These are phyloP conservation scores for Esox masquinongy DNA, from an alignment of 2,797 vertebrate genomes.

Conservation along the genomic window DNA sequence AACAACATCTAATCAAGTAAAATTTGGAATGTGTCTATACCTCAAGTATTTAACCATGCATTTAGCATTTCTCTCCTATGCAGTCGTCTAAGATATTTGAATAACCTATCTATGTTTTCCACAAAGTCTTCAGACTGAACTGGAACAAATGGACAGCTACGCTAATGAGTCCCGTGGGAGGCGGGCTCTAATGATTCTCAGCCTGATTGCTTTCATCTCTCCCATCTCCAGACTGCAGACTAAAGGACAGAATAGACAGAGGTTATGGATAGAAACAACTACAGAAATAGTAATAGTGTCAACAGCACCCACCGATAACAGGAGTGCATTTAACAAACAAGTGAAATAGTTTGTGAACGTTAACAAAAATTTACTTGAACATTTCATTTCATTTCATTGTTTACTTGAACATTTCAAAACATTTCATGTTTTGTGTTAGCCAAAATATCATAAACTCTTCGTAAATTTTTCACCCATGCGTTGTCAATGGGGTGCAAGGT, in stretches of 20 bases:
- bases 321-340: neutral
- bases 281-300: neutral
- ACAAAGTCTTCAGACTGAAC: constrained; percentile 43
- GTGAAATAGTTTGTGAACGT: too few relatives aligned
- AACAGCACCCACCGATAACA: neutral
- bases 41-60: constrained; percentile 17
- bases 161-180: constrained; percentile 37
- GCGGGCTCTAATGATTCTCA: neutral
- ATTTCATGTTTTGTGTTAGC: too few relatives aligned
- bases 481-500: too few relatives aligned
- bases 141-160: constrained; percentile 22
- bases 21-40: neutral
- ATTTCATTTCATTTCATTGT: too few relatives aligned
- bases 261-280: neutral
- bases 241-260: neutral
- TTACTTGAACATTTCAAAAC: too few relatives aligned
- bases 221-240: neutral
- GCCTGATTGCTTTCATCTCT: neutral
- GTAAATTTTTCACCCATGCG: too few relatives aligned
- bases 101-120: constrained; percentile 37
- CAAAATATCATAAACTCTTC: too few relatives aligned
- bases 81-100: constrained; percentile 31
- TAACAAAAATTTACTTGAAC: too few relatives aligned
- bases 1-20: too few relatives aligned
- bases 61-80: constrained; percentile 22